Percentiles rank a stretch among this genome's conserved stretches.
phyloP scores from a whole-genome alignment of 2,888 invertebrate genomes.

The Girardia tigrina region DNA sequence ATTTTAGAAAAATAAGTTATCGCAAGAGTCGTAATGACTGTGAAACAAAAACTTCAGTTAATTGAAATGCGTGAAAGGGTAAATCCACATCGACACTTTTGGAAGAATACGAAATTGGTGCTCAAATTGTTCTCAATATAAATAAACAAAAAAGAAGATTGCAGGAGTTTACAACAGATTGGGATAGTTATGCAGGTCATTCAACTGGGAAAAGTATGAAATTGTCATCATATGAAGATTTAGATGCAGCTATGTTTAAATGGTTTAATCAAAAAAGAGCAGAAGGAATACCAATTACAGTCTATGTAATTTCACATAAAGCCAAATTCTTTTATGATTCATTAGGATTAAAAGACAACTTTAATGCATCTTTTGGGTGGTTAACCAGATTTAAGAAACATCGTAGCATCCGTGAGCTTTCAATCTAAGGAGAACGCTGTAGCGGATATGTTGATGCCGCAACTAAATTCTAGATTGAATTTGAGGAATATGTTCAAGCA shows the following conservation, averaged over 20 bases:
- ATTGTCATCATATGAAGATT: not conserved
- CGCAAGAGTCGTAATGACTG: not conserved
- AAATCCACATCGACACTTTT: not conserved
- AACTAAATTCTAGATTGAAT: not conserved
- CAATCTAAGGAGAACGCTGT: not conserved
- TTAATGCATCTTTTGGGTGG: not conserved
- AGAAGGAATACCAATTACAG: not conserved
- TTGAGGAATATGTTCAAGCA: not conserved
- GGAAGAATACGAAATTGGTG: no score
- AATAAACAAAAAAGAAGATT: not conserved
- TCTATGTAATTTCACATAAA: not conserved
- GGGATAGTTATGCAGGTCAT: not conserved
- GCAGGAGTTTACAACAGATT: no score
- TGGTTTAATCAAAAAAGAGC: not conserved
- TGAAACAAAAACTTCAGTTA: no score
- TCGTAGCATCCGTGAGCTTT: not conserved
- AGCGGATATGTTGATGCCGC: not conserved
- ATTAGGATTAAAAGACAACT: not conserved
- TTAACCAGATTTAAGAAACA: no score
- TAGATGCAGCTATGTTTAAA: no score
- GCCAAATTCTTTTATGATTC: not conserved
- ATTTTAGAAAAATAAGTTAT: not conserved
- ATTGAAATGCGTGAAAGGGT: not conserved
- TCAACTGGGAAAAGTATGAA: no score
- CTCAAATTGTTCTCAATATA: not conserved